A percentile compares a stretch with the other conserved stretches of the same genome.
phyloP scores from a whole-genome alignment of 2,888 invertebrate species.

The Aphidius colemani region DNA sequence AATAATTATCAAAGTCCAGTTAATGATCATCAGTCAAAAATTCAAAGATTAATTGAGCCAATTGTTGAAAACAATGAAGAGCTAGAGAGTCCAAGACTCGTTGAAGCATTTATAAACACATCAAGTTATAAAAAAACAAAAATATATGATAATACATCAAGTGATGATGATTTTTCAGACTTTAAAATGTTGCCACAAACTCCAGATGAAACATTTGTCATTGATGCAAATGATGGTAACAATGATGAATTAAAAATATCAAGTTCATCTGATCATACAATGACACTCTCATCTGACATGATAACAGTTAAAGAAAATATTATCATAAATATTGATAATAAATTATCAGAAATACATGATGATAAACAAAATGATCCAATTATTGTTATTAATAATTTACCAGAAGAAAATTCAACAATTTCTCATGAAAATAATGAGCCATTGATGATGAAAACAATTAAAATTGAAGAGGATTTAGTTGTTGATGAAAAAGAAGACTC shows the following conservation, averaged over 20 bases:
- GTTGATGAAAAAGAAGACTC: background rate
- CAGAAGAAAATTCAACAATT: too few species aligned
- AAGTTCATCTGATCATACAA: slow-evolving; percentile 12
- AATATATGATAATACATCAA: slow-evolving; percentile 6
- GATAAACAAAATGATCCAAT: too few species aligned
- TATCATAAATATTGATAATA: slow-evolving; percentile 2
- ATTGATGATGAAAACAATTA: background rate
- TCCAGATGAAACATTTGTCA: background rate
- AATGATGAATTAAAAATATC: slow-evolving; percentile 4
- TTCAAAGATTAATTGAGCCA: slow-evolving; percentile 15
- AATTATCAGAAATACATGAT: too few species aligned
- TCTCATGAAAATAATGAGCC: too few species aligned
- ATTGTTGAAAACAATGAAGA: background rate
- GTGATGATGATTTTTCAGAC: too few species aligned
- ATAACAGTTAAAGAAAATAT: slow-evolving; percentile 28
- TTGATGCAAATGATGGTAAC: background rate
- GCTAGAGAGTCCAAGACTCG: slow-evolving; percentile 17
- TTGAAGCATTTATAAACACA: slow-evolving; percentile 7
- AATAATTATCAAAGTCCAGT: background rate
- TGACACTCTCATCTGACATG: background rate
- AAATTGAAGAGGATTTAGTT: background rate
- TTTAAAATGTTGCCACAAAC: too few species aligned
- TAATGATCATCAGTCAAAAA: background rate
- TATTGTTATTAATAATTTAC: too few species aligned
- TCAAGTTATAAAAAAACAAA: background rate